Evolutionary conservation across 2,888 invertebrate species (phyloP).

Genomic region (Siphonodentalium dalli): DNA sequence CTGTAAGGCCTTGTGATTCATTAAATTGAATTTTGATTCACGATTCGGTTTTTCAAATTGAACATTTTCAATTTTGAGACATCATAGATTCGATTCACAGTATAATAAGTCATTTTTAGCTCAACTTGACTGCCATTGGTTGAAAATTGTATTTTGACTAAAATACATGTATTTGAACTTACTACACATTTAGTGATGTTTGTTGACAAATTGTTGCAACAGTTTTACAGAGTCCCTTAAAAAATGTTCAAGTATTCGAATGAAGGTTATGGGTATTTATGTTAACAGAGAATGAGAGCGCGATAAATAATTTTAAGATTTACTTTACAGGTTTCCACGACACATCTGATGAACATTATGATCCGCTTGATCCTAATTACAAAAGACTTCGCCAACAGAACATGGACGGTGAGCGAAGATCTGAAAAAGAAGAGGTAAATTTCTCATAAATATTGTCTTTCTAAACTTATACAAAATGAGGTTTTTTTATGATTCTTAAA

Average conservation of each 20-base stretch:
- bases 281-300: background rate
- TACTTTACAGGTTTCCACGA: slow-evolving; percentile 84
- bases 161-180: no score
- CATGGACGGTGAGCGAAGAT: slow-evolving; percentile 87
- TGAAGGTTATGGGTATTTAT: background rate
- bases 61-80: no score
- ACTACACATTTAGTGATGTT: no score
- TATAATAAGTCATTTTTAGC: no score
- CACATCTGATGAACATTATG: slow-evolving; percentile 83
- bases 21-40: no score
- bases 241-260: background rate
- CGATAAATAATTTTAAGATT: background rate
- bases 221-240: no score
- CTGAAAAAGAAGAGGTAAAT: slow-evolving; percentile 86
- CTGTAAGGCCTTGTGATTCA: no score
- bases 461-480: background rate
- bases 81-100: no score
- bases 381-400: slow-evolving; percentile 88
- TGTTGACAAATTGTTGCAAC: no score
- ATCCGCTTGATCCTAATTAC: slow-evolving; percentile 89
- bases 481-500: background rate
- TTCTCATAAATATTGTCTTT: background rate
- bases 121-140: no score
- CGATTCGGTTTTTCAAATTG: no score
- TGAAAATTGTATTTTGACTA: no score